Percentiles rank a stretch among this genome's conserved stretches.
phyloP scores from a whole-genome alignment of 1,140 invertebrate genomes.

The Drosophila kikkawai region DNA sequence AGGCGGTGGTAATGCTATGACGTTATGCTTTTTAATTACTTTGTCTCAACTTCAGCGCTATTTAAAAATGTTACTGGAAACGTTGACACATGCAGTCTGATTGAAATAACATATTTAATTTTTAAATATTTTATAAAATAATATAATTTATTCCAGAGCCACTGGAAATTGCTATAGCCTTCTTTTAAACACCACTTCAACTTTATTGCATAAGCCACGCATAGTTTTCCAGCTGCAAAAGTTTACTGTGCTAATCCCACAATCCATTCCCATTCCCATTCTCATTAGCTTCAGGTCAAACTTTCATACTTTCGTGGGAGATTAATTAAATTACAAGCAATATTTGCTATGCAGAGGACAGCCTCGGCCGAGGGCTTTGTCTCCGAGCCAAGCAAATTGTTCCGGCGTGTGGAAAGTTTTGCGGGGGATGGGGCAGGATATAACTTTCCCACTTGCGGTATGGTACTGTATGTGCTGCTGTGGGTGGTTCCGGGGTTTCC shows the following conservation, averaged over 20 bases:
- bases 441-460: slow-evolving; percentile 36
- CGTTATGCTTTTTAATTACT: no score
- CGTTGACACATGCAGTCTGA: background rate
- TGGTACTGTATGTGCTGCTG: background rate
- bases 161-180: background rate
- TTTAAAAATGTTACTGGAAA: background rate
- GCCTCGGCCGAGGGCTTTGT: slow-evolving; percentile 33
- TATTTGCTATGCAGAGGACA: slow-evolving; percentile 56
- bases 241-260: slow-evolving; percentile 20
- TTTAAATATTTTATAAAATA: background rate
- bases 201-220: slow-evolving; percentile 13
- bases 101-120: no score
- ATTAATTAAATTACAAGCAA: slow-evolving; percentile 76
- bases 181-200: background rate
- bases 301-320: slow-evolving; percentile 49
- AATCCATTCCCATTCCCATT: slow-evolving; percentile 2
- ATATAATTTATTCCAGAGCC: background rate
- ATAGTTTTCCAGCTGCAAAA: slow-evolving; percentile 6
- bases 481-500: background rate
- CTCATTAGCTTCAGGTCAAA: slow-evolving; percentile 29
- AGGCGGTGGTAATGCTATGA: no score
- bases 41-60: no score
- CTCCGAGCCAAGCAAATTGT: slow-evolving; percentile 49
- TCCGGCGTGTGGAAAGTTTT: slow-evolving; percentile 39
- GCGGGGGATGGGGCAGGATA: background rate